Evolutionary conservation across 2,113 vertebrate genomes (phyloP).

Genomic region (Anguilla rostrata): DNA sequence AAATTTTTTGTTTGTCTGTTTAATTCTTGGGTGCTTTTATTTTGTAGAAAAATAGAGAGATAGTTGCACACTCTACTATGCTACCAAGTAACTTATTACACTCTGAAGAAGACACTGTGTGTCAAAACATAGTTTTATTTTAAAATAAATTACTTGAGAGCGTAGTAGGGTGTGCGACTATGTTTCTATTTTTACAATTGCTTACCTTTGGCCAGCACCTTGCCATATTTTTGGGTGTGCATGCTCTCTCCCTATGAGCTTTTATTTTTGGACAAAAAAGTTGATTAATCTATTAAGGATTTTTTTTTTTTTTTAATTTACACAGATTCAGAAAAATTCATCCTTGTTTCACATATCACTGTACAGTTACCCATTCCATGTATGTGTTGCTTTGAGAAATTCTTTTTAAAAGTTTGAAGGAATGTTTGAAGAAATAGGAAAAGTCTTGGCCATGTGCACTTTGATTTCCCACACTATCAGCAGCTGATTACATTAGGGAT

Average conservation of each 20-base stretch:
- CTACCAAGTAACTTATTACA: no score
- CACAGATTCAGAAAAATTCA: neutral
- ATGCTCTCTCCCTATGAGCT: no score
- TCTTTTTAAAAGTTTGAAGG: neutral
- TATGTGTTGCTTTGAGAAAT: neutral
- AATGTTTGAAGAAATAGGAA: neutral
- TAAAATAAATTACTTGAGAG: neutral
- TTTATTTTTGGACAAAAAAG: neutral
- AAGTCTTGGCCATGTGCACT: neutral
- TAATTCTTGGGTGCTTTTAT: slow-evolving; percentile 26
- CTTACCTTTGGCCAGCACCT: no score
- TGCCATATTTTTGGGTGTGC: no score
- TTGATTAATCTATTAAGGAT: neutral
- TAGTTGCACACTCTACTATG: neutral
- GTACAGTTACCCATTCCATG: neutral
- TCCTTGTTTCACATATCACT: neutral
- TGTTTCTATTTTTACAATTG: no score
- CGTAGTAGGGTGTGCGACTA: no score
- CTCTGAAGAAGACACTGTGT: no score
- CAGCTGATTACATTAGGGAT: slow-evolving; percentile 12
- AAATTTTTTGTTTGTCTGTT: slow-evolving; percentile 59
- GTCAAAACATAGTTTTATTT: neutral
- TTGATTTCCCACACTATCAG: slow-evolving; percentile 7
- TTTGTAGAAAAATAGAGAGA: slow-evolving; percentile 23
- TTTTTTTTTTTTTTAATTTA: neutral